Base-by-base conservation (phyloP, 2,797 vertebrate genomes). In the Enteromius argenteus region DNA sequence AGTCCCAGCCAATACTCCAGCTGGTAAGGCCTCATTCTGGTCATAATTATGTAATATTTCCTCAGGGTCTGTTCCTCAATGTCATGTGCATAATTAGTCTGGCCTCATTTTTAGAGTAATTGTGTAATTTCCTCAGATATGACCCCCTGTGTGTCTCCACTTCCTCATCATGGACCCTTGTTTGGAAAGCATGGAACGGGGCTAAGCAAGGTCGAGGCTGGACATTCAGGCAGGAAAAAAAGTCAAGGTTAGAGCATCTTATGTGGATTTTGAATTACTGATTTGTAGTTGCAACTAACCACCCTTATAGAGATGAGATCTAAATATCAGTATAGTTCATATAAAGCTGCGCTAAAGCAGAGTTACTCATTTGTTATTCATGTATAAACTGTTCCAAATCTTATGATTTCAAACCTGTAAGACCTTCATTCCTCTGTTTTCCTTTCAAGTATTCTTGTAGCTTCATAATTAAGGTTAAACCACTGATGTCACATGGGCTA, bases 1-100 rank as follows among this genome's bases (percentile, higher is more conserved):
- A 86, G 97, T 98, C 68, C 97, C 97, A 42, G 96, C 96, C 85
- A 98, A 98, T 87, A 97, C 96, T 80, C 97, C 97, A 68, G 96
- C 95, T 76, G 97, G 98, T 99, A 94, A 97, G 96, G 6, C 51
- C 75, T 5, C 49, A 39, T 49, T 79, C 17, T 53, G 49, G 14
- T 62, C 9, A 39, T 8, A 27, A 23, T 79, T 46, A 56, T 32
- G 6, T 78, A 44, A 66, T 46, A 64, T 7, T 5, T 68, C 42
- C 46, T 68, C 10, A 69, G 17, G 44, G 15, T 82, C 35, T 78
- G 8, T 30, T 80, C 13, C 5, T 64, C 6, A n/a, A n/a, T n/a
- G 8, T 27, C 17, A 32, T 64, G 19, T 11, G 13, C 51, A n/a
- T 74, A 66, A 84, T 81, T 80, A 37, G 53, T 23, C 14, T 80